These are phyloP conservation scores for Zingel zingel DNA, from an alignment of 2,113 vertebrate genomes.

Conservation along the genomic window DNA sequence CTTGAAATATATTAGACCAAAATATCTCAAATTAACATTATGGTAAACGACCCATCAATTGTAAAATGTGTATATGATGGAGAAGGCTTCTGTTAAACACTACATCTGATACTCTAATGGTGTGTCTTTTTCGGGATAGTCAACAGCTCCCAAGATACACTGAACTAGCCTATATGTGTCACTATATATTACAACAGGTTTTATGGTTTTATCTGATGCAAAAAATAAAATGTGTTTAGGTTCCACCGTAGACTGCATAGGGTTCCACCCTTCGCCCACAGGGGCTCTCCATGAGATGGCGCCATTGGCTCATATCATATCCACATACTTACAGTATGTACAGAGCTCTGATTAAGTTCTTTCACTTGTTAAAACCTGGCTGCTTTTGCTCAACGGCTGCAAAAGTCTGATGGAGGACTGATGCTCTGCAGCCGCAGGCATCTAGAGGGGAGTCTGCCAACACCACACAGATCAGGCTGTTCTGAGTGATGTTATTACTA, in stretches of 20 bases:
- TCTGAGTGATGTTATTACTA: not conserved
- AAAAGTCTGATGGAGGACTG: not conserved
- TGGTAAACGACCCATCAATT: no score
- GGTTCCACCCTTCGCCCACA: no score
- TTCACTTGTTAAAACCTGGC: not conserved
- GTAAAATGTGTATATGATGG: not conserved
- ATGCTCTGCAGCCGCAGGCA: not conserved
- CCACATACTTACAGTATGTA: not conserved
- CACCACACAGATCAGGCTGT: not conserved
- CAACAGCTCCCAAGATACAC: not conserved
- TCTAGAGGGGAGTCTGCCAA: not conserved
- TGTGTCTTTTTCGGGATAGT: not conserved
- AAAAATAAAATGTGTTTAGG: no score
- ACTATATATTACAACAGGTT: not conserved
- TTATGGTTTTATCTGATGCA: not conserved
- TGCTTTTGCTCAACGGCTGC: not conserved
- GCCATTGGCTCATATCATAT: constrained; percentile 1
- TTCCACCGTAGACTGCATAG: not conserved
- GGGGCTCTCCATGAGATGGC: constrained; percentile 59
- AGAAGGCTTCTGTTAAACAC: not conserved
- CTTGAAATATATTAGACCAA: not conserved
- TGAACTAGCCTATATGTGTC: not conserved
- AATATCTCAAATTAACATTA: not conserved
- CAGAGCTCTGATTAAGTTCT: not conserved
- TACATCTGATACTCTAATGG: not conserved